Percentiles rank a stretch among this genome's conserved stretches.
phyloP scores from a whole-genome alignment of 2,113 vertebrate genomes.

The Psammodynastes pulverulentus region DNA sequence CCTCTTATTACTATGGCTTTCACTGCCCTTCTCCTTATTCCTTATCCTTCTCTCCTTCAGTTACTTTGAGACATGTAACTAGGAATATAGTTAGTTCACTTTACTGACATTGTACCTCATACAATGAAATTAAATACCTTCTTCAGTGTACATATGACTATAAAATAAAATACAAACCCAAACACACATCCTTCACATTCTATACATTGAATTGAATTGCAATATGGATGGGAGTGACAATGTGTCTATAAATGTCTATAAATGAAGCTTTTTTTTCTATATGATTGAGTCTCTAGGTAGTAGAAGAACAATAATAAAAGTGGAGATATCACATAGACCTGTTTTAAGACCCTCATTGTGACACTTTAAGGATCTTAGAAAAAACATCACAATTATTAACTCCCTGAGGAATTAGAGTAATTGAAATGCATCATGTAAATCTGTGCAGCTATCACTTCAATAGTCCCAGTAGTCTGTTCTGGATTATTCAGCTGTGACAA shows the following conservation, averaged over 20 bases:
- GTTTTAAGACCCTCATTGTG: background rate
- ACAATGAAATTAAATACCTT: too few species aligned
- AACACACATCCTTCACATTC: too few species aligned
- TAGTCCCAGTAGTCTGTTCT: background rate
- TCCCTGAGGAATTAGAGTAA: background rate
- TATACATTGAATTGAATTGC: too few species aligned
- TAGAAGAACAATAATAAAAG: background rate
- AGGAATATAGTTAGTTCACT: too few species aligned
- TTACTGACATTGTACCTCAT: too few species aligned
- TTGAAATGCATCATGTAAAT: background rate
- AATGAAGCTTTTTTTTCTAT: background rate
- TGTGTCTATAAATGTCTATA: background rate
- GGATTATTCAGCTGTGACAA: background rate
- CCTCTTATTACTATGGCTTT: too few species aligned
- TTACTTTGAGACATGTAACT: too few species aligned
- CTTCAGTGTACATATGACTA: too few species aligned
- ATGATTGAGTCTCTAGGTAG: background rate
- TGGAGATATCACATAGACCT: background rate
- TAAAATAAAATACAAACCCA: too few species aligned
- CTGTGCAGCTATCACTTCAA: background rate
- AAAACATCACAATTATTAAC: background rate
- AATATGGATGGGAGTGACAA: background rate
- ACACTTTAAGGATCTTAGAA: background rate
- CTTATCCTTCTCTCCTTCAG: too few species aligned
- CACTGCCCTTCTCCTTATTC: too few species aligned